A percentile compares a stretch with the other conserved stretches of the same genome.
These are phyloP conservation scores for Crioceris asparagi DNA, from an alignment of 2,888 invertebrate species.

Conservation along the genomic window DNA sequence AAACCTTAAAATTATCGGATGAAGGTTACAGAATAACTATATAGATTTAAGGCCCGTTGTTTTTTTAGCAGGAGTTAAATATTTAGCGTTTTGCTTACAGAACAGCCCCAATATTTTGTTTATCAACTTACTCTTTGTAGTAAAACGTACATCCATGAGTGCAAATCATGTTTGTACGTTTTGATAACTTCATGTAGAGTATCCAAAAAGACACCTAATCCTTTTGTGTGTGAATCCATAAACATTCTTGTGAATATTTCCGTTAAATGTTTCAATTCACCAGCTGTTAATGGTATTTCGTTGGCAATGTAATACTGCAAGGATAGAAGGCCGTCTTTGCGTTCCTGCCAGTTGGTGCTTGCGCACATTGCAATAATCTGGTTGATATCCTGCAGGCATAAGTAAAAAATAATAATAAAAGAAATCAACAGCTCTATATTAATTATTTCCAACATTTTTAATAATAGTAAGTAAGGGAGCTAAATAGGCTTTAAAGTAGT, in stretches of 20 bases:
- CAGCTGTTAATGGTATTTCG: conserved; percentile 53
- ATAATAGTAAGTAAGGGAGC: no score
- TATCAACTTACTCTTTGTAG: conserved; percentile 41
- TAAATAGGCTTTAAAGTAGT: no score
- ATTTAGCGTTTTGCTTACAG: no score
- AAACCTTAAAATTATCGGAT: no score
- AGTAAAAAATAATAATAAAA: neutral
- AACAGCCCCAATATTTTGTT: no score
- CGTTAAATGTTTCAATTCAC: conserved; percentile 73
- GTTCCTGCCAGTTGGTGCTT: conserved; percentile 86
- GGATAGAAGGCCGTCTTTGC: conserved; percentile 82
- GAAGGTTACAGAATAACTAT: no score
- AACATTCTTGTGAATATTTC: conserved; percentile 95
- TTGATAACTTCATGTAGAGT: conserved; percentile 82
- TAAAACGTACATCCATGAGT: conserved; percentile 89
- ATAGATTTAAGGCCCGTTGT: no score
- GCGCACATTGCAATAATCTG: conserved; percentile 82
- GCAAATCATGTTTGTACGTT: conserved; percentile 76
- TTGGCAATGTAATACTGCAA: conserved; percentile 62
- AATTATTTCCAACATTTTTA: no score
- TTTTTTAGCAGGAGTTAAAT: no score
- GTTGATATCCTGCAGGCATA: conserved; percentile 54
- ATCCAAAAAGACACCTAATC: conserved; percentile 87
- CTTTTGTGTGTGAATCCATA: conserved; percentile 91
- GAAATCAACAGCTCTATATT: no score